Evolutionary conservation across 2,797 vertebrate genomes (phyloP).

Genomic region (Salmo trutta): DNA sequence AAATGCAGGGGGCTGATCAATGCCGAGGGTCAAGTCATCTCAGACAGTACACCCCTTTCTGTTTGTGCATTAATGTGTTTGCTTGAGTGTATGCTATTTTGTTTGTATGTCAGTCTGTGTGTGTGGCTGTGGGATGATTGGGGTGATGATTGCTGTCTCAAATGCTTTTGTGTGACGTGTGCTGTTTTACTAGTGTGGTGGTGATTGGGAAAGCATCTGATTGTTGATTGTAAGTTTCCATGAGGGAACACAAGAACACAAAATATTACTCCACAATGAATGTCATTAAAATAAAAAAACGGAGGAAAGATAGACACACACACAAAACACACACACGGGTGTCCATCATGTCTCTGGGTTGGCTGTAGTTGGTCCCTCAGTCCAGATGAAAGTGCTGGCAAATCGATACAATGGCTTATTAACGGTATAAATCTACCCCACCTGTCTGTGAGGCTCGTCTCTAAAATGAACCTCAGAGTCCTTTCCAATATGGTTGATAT

Average conservation of each 20-base stretch:
- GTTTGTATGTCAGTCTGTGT: background rate
- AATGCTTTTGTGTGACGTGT: background rate
- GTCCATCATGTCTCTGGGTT: background rate
- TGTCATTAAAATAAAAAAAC: background rate
- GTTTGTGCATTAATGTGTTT: background rate
- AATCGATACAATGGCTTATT: conserved; percentile 11
- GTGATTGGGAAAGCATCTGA: background rate
- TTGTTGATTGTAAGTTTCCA: background rate
- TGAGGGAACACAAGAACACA: background rate
- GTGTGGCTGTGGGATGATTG: background rate
- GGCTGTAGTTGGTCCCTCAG: background rate
- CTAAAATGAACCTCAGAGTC: background rate
- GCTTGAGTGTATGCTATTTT: background rate
- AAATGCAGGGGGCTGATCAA: background rate
- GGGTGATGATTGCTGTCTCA: background rate
- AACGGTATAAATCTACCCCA: background rate
- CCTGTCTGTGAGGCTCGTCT: background rate
- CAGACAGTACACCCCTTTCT: background rate
- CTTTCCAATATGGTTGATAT: background rate
- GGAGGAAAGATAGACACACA: background rate
- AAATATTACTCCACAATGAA: background rate
- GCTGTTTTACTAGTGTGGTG: background rate
- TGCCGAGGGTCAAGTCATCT: background rate
- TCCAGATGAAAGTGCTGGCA: background rate
- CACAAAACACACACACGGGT: background rate